These are phyloP conservation scores for Pseudomyrmex gracilis DNA, from an alignment of 1,140 invertebrate genomes.

Conservation along the genomic window DNA sequence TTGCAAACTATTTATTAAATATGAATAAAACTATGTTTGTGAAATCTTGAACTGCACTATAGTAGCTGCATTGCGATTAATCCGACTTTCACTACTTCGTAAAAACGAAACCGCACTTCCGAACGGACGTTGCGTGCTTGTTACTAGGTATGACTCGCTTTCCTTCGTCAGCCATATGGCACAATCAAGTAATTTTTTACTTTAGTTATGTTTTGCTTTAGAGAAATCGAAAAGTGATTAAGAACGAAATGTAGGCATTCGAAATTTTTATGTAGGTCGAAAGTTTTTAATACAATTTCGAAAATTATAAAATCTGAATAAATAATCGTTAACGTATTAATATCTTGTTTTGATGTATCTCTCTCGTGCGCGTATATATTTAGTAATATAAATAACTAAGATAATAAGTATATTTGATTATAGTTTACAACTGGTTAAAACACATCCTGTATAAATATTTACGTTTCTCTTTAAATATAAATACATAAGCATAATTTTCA, in stretches of 20 bases:
- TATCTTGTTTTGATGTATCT: background rate
- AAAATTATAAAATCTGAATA: background rate
- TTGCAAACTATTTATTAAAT: background rate
- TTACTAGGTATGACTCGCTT: background rate
- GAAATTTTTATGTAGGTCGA: constrained; percentile 9
- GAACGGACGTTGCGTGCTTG: constrained; percentile 34
- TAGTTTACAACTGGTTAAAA: no score
- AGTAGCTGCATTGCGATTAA: constrained; percentile 26
- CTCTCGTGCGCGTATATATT: no score
- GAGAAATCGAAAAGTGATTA: background rate
- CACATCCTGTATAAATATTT: background rate
- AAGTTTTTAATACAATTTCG: background rate
- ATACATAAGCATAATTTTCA: background rate
- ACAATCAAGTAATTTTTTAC: background rate
- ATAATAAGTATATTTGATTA: background rate
- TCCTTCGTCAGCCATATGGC: constrained; percentile 13
- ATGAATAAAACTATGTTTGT: background rate
- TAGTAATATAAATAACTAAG: no score
- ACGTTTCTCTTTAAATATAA: background rate
- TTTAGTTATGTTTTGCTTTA: background rate
- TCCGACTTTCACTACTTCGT: constrained; percentile 47
- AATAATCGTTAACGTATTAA: background rate
- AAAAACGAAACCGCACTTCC: constrained; percentile 52
- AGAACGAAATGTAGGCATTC: no score
- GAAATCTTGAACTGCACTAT: constrained; percentile 18